Conservation (phyloP, 2,888 invertebrate species). For the Lottia gigantea region DNA sequence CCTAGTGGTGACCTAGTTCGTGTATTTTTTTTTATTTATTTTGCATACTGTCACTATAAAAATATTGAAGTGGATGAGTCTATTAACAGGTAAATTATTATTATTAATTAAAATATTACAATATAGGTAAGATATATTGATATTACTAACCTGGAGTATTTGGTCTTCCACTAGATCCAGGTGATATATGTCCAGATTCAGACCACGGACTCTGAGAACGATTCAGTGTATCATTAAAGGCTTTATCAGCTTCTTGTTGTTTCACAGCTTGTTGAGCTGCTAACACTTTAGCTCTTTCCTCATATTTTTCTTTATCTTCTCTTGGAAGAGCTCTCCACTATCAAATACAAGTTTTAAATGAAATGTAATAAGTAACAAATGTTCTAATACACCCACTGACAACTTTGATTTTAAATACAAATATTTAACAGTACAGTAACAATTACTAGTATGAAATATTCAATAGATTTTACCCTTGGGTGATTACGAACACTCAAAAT, state of each 20-base stretch:
- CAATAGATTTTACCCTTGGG: too few relatives aligned
- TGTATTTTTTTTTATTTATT: too few relatives aligned
- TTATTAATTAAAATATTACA: background rate
- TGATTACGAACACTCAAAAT: too few relatives aligned
- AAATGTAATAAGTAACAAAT: too few relatives aligned
- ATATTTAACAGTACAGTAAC: too few relatives aligned
- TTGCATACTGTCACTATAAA: too few relatives aligned
- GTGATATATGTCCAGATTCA: conserved; percentile 51
- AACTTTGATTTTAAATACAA: too few relatives aligned
- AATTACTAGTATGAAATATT: too few relatives aligned
- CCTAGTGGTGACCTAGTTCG: too few relatives aligned
- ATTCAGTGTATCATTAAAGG: conserved; percentile 65
- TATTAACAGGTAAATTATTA: too few relatives aligned
- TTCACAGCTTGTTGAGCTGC: conserved; percentile 81
- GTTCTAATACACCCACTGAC: too few relatives aligned
- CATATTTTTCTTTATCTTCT: conserved; percentile 91
- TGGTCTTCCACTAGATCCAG: conserved; percentile 35
- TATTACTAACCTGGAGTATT: conserved; percentile 30
- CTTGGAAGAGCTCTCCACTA: conserved; percentile 94
- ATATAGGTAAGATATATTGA: background rate
- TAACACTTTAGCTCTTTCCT: conserved; percentile 83
- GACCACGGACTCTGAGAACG: conserved; percentile 67
- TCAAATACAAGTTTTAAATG: conserved; percentile 29
- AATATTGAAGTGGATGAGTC: too few relatives aligned
- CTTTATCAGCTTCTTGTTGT: conserved; percentile 61